These are phyloP conservation scores for Erynnis tages DNA, from an alignment of 2,888 invertebrate species.

Conservation along the genomic window DNA sequence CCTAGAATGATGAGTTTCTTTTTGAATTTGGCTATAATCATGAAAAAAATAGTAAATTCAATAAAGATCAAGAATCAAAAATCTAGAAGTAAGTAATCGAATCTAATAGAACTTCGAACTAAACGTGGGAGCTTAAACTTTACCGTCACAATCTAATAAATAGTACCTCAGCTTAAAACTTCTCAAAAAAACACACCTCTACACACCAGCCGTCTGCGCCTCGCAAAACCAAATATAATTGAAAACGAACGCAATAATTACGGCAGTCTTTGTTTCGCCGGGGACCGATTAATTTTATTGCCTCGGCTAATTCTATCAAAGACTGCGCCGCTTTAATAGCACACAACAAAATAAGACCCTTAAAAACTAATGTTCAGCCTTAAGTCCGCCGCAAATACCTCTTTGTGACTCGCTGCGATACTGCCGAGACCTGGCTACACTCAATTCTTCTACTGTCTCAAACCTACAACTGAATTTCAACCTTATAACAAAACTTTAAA, in stretches of 20 bases:
- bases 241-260: slow-evolving; percentile 32
- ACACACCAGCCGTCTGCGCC: background rate
- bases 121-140: too few relatives aligned
- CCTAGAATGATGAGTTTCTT: too few relatives aligned
- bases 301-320: slow-evolving; percentile 76
- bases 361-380: slow-evolving; percentile 80
- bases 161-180: too few relatives aligned
- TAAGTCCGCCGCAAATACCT: slow-evolving; percentile 79
- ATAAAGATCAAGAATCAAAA: too few relatives aligned
- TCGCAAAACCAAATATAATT: slow-evolving; percentile 29
- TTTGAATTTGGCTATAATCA: too few relatives aligned
- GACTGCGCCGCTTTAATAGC: slow-evolving; percentile 70
- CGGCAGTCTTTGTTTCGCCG: slow-evolving; percentile 28
- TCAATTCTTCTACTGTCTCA: slow-evolving; percentile 49
- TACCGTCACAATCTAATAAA: too few relatives aligned
- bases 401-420: slow-evolving; percentile 73
- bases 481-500: slow-evolving; percentile 31
- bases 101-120: too few relatives aligned
- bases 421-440: slow-evolving; percentile 62
- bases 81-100: too few relatives aligned
- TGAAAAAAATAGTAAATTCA: too few relatives aligned
- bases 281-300: slow-evolving; percentile 74
- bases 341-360: slow-evolving; percentile 78
- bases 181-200: too few relatives aligned
- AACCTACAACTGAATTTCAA: slow-evolving; percentile 34